These are phyloP conservation scores for Hololepta plana DNA, from an alignment of 2,888 invertebrate species.

Conservation along the genomic window DNA sequence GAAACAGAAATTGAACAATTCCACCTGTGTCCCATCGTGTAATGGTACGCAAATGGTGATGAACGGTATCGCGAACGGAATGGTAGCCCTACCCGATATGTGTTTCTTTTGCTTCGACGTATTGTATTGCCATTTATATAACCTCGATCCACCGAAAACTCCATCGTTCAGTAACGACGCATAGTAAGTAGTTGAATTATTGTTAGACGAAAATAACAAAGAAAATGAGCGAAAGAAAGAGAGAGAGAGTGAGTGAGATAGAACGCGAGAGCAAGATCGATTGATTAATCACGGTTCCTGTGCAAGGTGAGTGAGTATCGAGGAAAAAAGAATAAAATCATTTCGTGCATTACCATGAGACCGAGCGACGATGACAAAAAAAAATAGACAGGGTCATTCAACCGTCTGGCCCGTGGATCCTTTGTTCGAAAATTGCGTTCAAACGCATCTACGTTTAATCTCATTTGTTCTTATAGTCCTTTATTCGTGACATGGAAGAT, in stretches of 20 bases:
- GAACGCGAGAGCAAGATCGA: too few species aligned
- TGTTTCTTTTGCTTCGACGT: slow-evolving; percentile 99
- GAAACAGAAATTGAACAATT: slow-evolving; percentile 75
- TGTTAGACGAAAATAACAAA: too few species aligned
- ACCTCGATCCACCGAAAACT: slow-evolving; percentile 76
- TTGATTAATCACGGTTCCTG: too few species aligned
- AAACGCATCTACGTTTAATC: neutral
- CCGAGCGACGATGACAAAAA: too few species aligned
- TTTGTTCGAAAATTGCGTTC: too few species aligned
- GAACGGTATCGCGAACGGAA: slow-evolving; percentile 25
- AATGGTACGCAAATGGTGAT: slow-evolving; percentile 18
- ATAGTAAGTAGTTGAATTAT: slow-evolving; percentile 53
- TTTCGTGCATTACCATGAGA: too few species aligned
- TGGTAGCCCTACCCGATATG: slow-evolving; percentile 86
- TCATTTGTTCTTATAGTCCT: slow-evolving; percentile 46
- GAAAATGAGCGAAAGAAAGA: too few species aligned
- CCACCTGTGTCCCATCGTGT: slow-evolving; percentile 21
- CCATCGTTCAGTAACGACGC: slow-evolving; percentile 90
- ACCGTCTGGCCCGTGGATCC: slow-evolving; percentile 13
- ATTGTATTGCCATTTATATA: slow-evolving; percentile 84
- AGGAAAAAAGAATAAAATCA: too few species aligned
- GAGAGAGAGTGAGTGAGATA: too few species aligned
- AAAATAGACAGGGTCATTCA: slow-evolving; percentile 18
- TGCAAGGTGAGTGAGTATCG: too few species aligned
- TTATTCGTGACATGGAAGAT: slow-evolving; percentile 99